Base-by-base conservation (phyloP, 1,140 invertebrate genomes). In the Brachionus rubens region DNA sequence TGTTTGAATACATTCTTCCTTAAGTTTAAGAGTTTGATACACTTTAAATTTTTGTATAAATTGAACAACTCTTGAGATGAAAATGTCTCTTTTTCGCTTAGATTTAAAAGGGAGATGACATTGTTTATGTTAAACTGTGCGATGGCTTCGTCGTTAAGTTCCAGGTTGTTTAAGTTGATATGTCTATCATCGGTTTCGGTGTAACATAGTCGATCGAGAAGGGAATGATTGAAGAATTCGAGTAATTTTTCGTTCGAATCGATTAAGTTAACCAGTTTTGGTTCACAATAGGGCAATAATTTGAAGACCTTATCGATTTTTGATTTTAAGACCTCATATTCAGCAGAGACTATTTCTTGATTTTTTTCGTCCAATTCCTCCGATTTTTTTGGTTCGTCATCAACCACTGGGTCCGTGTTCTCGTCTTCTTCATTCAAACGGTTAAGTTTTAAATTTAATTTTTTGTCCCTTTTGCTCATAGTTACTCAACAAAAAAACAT, bases 351-450 rank as follows among this genome's bases (percentile, higher is more conserved):
- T 16, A 46, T 0, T 28, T 65, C 7, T 10, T 65, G 59, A 36
- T 65, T 46, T 24, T 41, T 36, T 36, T 46, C 9, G 1, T 43
- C 10, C 9, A 4, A 6, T n/a, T 65, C 40, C 0, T 65, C 33
- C 7, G 19, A 16, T n/a, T 24, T 46, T 10, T 41, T 19, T 36
- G 40, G 16, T 3, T 65, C 10, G 16, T 28, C 36, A 1, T 0
- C 33, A 9, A 21, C 19, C 3, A 10, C 24, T 36, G 40, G 36
- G 0, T 9, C 59, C 24, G 40, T 72, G 14, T 16, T 50, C 40
- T 72, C 68, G 68, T 72, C 68, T 28, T 72, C 68, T 24, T 72
- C 68, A 4, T 72, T 72, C 19, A 72, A 26, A 16, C 68, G 68
- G 28, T 72, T 72, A 21, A 72, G 68, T 21, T 48, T 72, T 19